Evolutionary conservation across 2,888 invertebrate species (phyloP).

Genomic region (Rhingia rostrata): DNA sequence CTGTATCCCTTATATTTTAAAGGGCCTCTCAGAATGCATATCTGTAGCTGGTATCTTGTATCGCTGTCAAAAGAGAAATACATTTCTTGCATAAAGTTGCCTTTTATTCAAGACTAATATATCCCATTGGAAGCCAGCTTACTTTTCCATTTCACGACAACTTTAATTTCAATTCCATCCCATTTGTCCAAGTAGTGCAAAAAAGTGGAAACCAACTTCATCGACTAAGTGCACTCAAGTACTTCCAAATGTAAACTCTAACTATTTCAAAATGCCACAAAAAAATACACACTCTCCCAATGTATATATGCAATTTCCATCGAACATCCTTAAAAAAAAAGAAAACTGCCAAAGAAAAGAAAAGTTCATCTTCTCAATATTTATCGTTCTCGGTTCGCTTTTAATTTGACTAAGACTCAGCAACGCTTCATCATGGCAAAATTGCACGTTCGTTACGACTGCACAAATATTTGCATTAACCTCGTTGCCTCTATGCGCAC

Average conservation of each 20-base stretch:
- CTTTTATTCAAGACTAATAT: no score
- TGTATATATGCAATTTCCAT: background rate
- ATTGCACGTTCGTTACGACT: slow-evolving; percentile 66
- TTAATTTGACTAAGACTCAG: slow-evolving; percentile 67
- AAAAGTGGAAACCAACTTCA: background rate
- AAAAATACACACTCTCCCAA: background rate
- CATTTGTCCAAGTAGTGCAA: no score
- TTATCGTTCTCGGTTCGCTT: slow-evolving; percentile 39
- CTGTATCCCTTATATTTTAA: no score
- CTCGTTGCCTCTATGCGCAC: slow-evolving; percentile 1
- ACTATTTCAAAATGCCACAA: background rate
- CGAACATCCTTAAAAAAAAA: background rate
- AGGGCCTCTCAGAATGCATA: no score
- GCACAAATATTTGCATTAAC: slow-evolving; percentile 63
- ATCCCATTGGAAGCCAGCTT: no score
- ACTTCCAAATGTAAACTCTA: background rate
- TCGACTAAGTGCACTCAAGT: background rate
- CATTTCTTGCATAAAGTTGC: no score
- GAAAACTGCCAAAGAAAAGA: no score
- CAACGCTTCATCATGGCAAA: slow-evolving; percentile 44
- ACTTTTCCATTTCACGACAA: no score
- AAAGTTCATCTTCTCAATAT: slow-evolving; percentile 10
- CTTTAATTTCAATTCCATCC: no score
- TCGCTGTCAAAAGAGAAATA: no score
- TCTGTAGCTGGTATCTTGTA: no score